Percentiles rank a stretch among this genome's conserved stretches.
phyloP scores from a whole-genome alignment of 2,888 invertebrate genomes.

The Acleris emargana region DNA sequence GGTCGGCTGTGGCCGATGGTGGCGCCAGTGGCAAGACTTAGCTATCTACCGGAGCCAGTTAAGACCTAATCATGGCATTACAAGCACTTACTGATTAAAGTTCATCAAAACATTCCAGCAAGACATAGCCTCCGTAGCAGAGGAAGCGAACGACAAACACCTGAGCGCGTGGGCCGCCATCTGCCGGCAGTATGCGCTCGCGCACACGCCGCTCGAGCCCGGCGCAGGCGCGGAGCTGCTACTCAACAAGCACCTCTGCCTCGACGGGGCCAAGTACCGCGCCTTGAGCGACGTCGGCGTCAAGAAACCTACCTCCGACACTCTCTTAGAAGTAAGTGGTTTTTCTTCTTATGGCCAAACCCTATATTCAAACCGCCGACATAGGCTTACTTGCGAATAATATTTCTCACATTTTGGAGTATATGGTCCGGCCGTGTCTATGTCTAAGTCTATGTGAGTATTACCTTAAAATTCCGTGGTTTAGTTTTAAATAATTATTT shows the following conservation, averaged over 20 bases:
- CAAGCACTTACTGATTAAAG: background rate
- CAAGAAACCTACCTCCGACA: conserved; percentile 85
- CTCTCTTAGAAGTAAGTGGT: conserved; percentile 83
- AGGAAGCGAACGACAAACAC: conserved; percentile 97
- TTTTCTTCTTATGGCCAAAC: background rate
- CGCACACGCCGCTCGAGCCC: conserved; percentile 94
- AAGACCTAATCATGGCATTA: no score
- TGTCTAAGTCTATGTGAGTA: no score
- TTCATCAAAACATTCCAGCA: no score
- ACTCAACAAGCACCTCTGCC: conserved; percentile 90
- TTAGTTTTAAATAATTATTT: no score
- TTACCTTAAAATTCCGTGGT: no score
- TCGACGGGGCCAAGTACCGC: conserved; percentile 88
- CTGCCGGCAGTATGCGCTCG: conserved; percentile 88
- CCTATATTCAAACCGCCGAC: no score
- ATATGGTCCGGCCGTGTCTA: no score
- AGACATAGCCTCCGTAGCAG: conserved; percentile 91
- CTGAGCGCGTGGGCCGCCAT: conserved; percentile 95
- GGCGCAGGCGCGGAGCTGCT: conserved; percentile 93
- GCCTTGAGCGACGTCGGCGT: conserved; percentile 83
- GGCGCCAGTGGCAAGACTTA: no score
- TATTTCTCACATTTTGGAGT: no score
- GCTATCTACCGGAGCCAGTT: no score
- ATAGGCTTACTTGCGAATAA: no score
- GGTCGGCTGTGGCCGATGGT: no score